Evolutionary conservation across 1,140 invertebrate species (phyloP), one percentile per base, ranked within the genome.

Genomic region (Dysdera silvatica): DNA sequence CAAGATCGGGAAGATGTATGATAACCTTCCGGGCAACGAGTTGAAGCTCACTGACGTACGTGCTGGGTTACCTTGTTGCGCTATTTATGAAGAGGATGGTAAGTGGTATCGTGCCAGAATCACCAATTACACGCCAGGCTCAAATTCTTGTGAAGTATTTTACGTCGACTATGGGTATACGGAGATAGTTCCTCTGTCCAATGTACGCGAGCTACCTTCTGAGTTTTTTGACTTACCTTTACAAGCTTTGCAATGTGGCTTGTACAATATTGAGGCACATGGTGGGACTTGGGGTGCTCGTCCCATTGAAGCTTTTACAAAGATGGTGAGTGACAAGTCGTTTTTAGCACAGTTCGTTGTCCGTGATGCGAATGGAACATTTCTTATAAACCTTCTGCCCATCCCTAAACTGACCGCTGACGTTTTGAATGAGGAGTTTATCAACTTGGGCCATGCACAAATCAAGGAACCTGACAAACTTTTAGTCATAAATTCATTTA

Each of bases 91-190:
- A 66, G 80, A 78, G 65, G 87, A 89, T 75, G 74, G 76, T 26
- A 78, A 80, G 52, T 93, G 88, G 88, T 91, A 90, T 70, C 78
- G 89, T 66, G 87, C 87, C 1, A 81, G 84, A 67, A 84, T 91
- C 18, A 78, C 88, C 1, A 85, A 88, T 68, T 78, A 85, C 61
- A 78, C 79, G 12, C 84, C 84, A 51, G 56, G 70, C 2, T 82
- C 85, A 18, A n/a, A n/a, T n/a, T n/a, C n/a, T n/a, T 86, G 82
- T 12, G 85, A 85, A 1, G 83, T 91, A 0, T 80, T 83, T 35
- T 92, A 89, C 71, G 83, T 91, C 4, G 90, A 94, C 71, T 91
- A 85, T 72, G 90, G 90, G 10, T 90, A 89, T 71, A 35, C 43
- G 6, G 52, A 55, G 51, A 24, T 4, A 14, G 49, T 65, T 37